Evolutionary conservation across 1,140 invertebrate species (phyloP), one percentile per base, ranked within the genome.

Genomic region (Apis cerana): DNA sequence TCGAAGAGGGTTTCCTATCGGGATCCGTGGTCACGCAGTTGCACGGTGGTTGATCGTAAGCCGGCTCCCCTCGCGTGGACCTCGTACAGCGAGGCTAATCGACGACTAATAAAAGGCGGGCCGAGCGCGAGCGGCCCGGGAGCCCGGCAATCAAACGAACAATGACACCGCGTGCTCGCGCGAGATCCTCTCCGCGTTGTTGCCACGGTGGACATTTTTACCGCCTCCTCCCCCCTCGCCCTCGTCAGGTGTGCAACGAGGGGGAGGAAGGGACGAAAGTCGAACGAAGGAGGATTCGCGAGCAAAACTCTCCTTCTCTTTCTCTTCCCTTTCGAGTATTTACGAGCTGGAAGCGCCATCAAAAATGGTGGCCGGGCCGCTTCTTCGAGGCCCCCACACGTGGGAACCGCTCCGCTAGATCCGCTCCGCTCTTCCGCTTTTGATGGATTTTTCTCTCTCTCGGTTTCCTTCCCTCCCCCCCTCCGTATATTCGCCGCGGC

Each of bases 311-410:
- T 27, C 27, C 3, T 3, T 33, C 2, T 33, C 33, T 33, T 33
- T 33, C 33, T 33, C 33, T 33, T 33, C 2, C 33, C n/a, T n/a
- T 43, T 43, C 4, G 33, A 43, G 87, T 89, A 90, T 92, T 92
- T 92, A 91, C 91, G 91, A 92, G 90, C 86, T 91, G 84, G 90
- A 91, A 92, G 86, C 86, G 86, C 86, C 90, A 91, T 92, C 86
- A 91, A 92, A 91, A 89, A 81, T 62, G 33, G 23, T 56, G 68
- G 85, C 67, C 80, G 59, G 54, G 59, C 74, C 81, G 43, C 43
- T 23, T 48, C 19, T 21, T 5, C 11, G 19, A 43, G 33, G 64
- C 33, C 50, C 75, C 58, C 67, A 61, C 75, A 61, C 76, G 83
- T 86, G 86, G 84, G 84, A 86, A 83, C 83, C 67, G 75, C 27